phyloP scores from a whole-genome alignment of 2,888 invertebrate genomes.

The Eupsilia transversa region DNA sequence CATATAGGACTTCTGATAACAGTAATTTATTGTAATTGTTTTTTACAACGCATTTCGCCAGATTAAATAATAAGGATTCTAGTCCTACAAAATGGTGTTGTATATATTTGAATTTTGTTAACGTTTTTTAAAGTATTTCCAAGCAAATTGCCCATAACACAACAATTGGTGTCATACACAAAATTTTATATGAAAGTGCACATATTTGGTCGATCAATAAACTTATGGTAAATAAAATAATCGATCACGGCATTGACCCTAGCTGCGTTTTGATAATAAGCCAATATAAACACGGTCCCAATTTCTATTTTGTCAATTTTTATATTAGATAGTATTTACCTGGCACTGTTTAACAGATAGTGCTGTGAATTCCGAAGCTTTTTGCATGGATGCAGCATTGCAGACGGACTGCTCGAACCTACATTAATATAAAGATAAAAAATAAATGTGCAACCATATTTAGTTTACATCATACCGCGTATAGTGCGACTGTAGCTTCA shows the following conservation, averaged over 20 bases:
- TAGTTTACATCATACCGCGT: conserved; percentile 2
- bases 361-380: conserved; percentile 67
- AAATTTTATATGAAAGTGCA: conserved; percentile 58
- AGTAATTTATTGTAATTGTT: conserved; percentile 14
- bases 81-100: conserved; percentile 53
- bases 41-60: conserved; percentile 29
- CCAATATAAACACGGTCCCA: conserved; percentile 30
- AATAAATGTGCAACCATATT: not conserved
- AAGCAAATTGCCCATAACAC: conserved; percentile 45
- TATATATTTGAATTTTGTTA: conserved; percentile 40
- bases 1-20: conserved; percentile 1
- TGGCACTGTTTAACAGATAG: conserved; percentile 63
- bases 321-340: conserved; percentile 63
- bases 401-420: conserved; percentile 9
- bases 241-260: conserved; percentile 36
- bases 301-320: conserved; percentile 58
- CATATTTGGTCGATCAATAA: conserved; percentile 47
- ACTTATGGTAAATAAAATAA: conserved; percentile 13
- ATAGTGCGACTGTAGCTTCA: conserved; percentile 1
- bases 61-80: conserved; percentile 30
- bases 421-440: not conserved
- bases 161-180: conserved; percentile 44
- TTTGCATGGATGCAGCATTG: conserved; percentile 48
- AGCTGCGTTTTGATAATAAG: conserved; percentile 39
- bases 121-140: not conserved